These are phyloP conservation scores for Leguminivora glycinivorella DNA, from an alignment of 1,140 invertebrate genomes.

Conservation along the genomic window DNA sequence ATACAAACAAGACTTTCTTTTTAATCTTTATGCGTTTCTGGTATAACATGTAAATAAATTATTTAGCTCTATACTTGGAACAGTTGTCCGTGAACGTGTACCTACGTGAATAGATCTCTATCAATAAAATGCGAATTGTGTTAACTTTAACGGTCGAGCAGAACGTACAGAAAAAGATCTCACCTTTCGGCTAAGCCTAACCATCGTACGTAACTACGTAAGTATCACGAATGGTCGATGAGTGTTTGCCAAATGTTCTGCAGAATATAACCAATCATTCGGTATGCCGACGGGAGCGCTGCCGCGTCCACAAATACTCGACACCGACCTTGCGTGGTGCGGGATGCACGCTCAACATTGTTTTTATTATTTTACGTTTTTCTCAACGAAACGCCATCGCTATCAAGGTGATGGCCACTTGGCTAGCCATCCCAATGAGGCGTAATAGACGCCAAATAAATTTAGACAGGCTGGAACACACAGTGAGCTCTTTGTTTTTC, in stretches of 20 bases:
- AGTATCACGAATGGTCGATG: constrained; percentile 29
- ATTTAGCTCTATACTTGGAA: neutral
- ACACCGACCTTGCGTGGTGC: constrained; percentile 67
- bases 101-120: neutral
- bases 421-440: constrained; percentile 41
- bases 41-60: neutral
- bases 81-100: neutral
- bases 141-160: neutral
- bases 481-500: neutral
- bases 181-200: constrained; percentile 10
- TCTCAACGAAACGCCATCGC: constrained; percentile 49
- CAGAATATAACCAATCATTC: constrained; percentile 64
- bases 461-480: constrained; percentile 9
- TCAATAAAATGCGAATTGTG: neutral
- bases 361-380: constrained; percentile 73
- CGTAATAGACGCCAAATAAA: constrained; percentile 8
- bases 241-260: constrained; percentile 60
- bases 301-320: constrained; percentile 71
- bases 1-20: neutral
- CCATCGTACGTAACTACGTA: constrained; percentile 17
- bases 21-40: neutral
- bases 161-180: constrained; percentile 18
- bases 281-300: constrained; percentile 46
- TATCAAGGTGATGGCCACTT: constrained; percentile 66
- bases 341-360: constrained; percentile 62